These are phyloP conservation scores for Yponomeuta cagnagella DNA, from an alignment of 2,888 invertebrate species.

Conservation along the genomic window DNA sequence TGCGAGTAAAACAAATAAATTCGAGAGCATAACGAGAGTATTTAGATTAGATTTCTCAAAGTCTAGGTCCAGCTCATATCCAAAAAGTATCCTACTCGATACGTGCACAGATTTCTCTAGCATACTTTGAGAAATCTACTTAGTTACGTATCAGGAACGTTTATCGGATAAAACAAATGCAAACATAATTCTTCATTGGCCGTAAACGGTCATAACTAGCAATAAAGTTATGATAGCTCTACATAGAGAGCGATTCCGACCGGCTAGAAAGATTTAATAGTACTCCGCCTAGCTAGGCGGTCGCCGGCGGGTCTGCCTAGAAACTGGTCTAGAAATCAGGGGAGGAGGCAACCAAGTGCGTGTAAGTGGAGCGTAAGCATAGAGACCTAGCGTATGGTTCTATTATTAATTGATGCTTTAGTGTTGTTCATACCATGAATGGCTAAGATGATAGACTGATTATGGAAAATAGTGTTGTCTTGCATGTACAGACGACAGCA, in stretches of 20 bases:
- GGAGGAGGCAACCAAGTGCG: conserved; percentile 26
- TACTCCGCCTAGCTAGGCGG: not conserved
- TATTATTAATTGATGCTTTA: too few relatives aligned
- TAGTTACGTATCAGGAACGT: not conserved
- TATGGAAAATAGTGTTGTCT: too few relatives aligned
- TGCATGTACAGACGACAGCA: too few relatives aligned
- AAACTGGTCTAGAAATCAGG: conserved; percentile 47
- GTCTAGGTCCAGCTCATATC: too few relatives aligned
- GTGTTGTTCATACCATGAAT: too few relatives aligned
- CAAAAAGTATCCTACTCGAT: too few relatives aligned
- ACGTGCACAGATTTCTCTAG: too few relatives aligned
- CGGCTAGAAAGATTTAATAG: not conserved
- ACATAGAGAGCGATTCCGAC: not conserved
- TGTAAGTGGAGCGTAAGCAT: conserved; percentile 42
- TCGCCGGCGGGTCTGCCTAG: conserved; percentile 25
- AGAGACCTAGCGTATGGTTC: not conserved
- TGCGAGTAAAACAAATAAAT: too few relatives aligned
- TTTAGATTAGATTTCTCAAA: too few relatives aligned
- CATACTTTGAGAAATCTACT: too few relatives aligned
- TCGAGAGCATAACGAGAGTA: too few relatives aligned
- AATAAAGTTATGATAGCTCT: not conserved
- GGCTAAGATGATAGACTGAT: too few relatives aligned
- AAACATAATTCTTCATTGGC: not conserved
- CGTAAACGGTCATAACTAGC: not conserved
- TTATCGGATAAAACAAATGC: not conserved